Conservation (phyloP, 2,113 vertebrate species). For the Herpailurus yagouaroundi region DNA sequence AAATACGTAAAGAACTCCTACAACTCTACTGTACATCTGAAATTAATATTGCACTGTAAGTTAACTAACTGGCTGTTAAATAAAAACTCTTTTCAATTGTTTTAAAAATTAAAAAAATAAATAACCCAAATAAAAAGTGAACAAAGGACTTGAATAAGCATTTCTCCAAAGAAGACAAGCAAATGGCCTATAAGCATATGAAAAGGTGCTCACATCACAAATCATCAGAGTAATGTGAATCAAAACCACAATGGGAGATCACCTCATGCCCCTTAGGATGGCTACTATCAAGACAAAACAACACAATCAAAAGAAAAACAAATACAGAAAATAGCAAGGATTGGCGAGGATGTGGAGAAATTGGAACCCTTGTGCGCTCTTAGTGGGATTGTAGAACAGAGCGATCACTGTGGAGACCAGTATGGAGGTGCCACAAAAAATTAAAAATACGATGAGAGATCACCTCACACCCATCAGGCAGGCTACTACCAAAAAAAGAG, state of each 20-base stretch:
- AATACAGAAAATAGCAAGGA: not conserved
- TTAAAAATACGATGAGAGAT: not conserved
- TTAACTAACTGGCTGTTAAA: not conserved
- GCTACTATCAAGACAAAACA: not conserved
- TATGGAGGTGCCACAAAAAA: not conserved
- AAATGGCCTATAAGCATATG: not conserved
- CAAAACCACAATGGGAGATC: not conserved
- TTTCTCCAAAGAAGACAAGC: not conserved
- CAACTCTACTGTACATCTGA: not conserved
- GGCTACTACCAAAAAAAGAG: not conserved
- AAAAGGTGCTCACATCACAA: not conserved
- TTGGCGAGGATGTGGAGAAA: not conserved
- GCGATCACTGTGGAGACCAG: not conserved
- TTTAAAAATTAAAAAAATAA: not conserved
- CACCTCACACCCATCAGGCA: not conserved
- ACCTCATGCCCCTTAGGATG: not conserved
- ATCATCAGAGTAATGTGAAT: not conserved
- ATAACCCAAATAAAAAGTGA: not conserved
- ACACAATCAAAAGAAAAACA: not conserved
- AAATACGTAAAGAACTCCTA: not conserved
- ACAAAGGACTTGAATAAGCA: not conserved
- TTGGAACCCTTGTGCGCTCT: too few relatives aligned
- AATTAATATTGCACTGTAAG: not conserved
- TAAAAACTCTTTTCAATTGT: not conserved
- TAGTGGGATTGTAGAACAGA: not conserved